Percentiles rank a stretch among this genome's conserved stretches.
Evolutionary conservation across 2,888 invertebrate species (phyloP).

Genomic region (Bugulina stolonifera): DNA sequence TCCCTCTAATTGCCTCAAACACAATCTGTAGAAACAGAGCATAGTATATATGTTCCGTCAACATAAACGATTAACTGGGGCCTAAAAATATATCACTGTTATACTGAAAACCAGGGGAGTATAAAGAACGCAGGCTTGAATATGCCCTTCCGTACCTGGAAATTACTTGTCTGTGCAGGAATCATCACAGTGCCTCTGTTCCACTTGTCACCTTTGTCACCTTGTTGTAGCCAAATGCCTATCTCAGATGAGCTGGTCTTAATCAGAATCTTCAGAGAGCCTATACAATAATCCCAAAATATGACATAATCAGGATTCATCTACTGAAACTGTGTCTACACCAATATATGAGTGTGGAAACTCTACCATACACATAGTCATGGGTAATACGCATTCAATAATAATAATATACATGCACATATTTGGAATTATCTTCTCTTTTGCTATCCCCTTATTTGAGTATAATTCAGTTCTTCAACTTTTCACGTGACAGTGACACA

Average conservation of each 20-base stretch:
- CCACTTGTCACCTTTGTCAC: conserved; percentile 32
- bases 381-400: too few relatives aligned
- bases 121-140: too few relatives aligned
- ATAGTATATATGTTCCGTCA: not conserved
- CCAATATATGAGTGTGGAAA: too few relatives aligned
- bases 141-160: too few relatives aligned
- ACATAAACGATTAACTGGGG: not conserved
- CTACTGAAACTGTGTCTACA: not conserved
- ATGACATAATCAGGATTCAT: not conserved
- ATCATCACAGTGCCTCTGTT: not conserved
- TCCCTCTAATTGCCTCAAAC: conserved; percentile 45
- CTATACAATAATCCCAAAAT: not conserved
- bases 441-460: too few relatives aligned
- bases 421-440: too few relatives aligned
- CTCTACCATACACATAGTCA: too few relatives aligned
- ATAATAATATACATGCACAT: too few relatives aligned
- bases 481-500: too few relatives aligned
- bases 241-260: not conserved
- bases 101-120: too few relatives aligned
- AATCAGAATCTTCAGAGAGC: not conserved
- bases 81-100: too few relatives aligned
- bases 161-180: not conserved
- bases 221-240: conserved; percentile 34
- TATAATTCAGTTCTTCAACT: too few relatives aligned
- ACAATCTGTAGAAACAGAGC: conserved; percentile 33